Evolutionary conservation across 2,797 vertebrate genomes (phyloP).

Genomic region (Nyctalus aviator): DNA sequence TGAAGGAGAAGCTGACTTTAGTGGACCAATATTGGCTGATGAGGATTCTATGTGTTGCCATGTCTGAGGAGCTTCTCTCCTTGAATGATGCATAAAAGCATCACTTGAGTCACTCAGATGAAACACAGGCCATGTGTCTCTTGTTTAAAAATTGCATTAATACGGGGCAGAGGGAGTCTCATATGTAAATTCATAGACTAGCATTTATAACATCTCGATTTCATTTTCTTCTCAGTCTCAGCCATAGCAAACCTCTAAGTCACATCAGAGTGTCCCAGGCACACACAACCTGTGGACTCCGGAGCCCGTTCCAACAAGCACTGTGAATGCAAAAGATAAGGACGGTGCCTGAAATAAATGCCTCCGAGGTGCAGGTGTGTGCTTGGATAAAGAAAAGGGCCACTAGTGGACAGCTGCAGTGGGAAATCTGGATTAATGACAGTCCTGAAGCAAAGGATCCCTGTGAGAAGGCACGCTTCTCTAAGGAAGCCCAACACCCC

Average conservation of each 20-base stretch:
- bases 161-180: not conserved
- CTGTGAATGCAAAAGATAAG: not conserved
- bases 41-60: not conserved
- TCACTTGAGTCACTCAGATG: not conserved
- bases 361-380: not conserved
- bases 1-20: not conserved
- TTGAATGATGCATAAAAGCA: not conserved
- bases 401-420: not conserved
- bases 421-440: constrained; percentile 47
- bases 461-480: not conserved
- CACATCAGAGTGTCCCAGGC: not conserved
- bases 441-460: constrained; percentile 7
- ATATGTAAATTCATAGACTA: constrained; percentile 48
- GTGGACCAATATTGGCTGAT: not conserved
- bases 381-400: constrained; percentile 25
- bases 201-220: not conserved
- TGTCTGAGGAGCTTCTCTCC: not conserved
- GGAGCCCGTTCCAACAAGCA: not conserved
- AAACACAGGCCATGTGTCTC: not conserved
- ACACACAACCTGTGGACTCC: not conserved
- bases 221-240: constrained; percentile 25
- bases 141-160: constrained; percentile 44
- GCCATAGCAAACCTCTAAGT: not conserved
- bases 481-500: not conserved
- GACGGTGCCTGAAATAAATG: not conserved